These are phyloP conservation scores for Enteromius fasciolatus DNA, from an alignment of 2,797 vertebrate species.

Conservation along the genomic window DNA sequence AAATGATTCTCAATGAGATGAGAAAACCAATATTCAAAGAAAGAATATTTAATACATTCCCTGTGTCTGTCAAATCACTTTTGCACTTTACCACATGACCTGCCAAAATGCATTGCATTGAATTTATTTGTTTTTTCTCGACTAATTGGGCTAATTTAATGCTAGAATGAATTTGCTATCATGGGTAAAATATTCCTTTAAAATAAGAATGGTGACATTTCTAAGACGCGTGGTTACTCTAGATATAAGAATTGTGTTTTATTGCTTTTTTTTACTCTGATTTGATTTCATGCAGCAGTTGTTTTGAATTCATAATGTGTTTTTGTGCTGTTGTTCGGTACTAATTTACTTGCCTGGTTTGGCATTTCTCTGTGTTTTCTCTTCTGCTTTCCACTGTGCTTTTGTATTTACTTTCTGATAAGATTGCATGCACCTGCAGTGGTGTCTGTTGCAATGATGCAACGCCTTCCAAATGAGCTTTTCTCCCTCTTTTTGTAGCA, in stretches of 20 bases:
- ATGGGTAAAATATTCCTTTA: neutral
- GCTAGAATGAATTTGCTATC: neutral
- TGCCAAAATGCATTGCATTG: neutral
- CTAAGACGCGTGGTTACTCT: too few species aligned
- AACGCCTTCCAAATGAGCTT: slow-evolving; percentile 1
- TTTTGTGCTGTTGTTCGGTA: neutral
- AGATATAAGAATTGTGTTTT: neutral
- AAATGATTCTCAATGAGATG: neutral
- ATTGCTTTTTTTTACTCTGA: neutral
- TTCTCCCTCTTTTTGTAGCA: neutral
- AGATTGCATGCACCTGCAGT: slow-evolving; percentile 24
- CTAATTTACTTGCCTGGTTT: neutral
- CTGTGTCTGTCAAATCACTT: neutral
- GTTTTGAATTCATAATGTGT: slow-evolving; percentile 11
- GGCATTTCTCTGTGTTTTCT: slow-evolving; percentile 1
- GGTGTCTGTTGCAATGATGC: slow-evolving; percentile 13
- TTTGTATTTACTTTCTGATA: slow-evolving; percentile 5
- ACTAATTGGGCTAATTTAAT: neutral
- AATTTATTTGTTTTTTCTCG: neutral
- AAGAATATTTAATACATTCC: neutral
- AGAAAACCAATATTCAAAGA: neutral
- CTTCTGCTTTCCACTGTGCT: slow-evolving; percentile 9
- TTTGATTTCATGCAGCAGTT: slow-evolving; percentile 26
- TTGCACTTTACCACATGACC: neutral
- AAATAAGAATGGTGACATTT: slow-evolving; percentile 1